A percentile compares a stretch with the other conserved stretches of the same genome.
Evolutionary conservation across 2,113 vertebrate species (phyloP).

Genomic region (Oenanthe oenanthe): DNA sequence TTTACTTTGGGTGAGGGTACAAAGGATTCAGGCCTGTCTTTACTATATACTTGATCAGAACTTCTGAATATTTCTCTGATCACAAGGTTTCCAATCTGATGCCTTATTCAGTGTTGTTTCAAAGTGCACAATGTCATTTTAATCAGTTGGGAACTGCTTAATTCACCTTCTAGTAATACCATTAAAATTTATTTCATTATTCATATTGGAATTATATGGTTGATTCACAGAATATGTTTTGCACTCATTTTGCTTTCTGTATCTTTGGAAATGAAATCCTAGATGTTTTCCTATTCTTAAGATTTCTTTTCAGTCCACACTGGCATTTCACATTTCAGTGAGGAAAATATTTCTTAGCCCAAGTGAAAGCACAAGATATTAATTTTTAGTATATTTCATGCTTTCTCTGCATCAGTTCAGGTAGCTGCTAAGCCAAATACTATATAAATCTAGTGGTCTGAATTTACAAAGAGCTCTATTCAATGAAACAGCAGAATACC

Average conservation of each 20-base stretch:
- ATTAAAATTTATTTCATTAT: not conserved
- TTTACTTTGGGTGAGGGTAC: not conserved
- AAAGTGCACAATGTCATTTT: not conserved
- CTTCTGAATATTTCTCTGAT: not conserved
- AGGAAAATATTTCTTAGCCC: conserved; percentile 19
- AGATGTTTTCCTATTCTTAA: not conserved
- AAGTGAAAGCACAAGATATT: not conserved
- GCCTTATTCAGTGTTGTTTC: not conserved
- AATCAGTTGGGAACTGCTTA: not conserved
- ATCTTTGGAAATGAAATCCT: not conserved
- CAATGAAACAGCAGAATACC: conserved; percentile 56
- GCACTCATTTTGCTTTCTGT: not conserved
- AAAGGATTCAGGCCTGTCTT: not conserved
- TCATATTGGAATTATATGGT: not conserved
- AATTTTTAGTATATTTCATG: conserved; percentile 21
- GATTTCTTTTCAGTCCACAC: not conserved
- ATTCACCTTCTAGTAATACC: not conserved
- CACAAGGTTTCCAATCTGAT: not conserved
- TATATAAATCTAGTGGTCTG: conserved; percentile 9
- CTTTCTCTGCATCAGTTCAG: conserved; percentile 17
- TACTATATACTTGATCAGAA: not conserved
- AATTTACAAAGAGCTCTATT: conserved; percentile 43
- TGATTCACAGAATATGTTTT: not conserved
- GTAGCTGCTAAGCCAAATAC: conserved; percentile 38
- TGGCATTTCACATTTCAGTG: not conserved